Percentiles rank a stretch among this genome's conserved stretches.
These are phyloP conservation scores for Serranus cabrilla DNA, from an alignment of 2,797 vertebrate species.

Conservation along the genomic window DNA sequence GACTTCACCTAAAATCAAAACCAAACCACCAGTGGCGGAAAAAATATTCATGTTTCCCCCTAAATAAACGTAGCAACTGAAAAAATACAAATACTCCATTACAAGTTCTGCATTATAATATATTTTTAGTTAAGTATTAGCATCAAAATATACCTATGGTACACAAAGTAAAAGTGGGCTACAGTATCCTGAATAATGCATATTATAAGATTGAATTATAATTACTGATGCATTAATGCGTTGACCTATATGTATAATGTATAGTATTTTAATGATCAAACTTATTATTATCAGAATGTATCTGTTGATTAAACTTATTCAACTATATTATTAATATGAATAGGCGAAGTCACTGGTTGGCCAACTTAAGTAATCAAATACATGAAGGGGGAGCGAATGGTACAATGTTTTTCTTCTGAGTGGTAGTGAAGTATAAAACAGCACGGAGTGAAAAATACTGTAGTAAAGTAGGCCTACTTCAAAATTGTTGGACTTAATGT, in stretches of 20 bases:
- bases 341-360: background rate
- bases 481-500: background rate
- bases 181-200: too few relatives aligned
- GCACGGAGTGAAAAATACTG: background rate
- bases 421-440: background rate
- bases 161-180: background rate
- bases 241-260: background rate
- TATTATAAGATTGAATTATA: background rate
- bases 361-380: background rate
- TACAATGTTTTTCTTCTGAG: background rate
- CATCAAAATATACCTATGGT: background rate
- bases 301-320: background rate
- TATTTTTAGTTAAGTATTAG: background rate
- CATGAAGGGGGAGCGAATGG: too few relatives aligned
- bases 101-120: background rate
- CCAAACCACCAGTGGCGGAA: background rate
- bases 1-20: slow-evolving; percentile 4
- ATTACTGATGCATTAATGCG: background rate
- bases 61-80: background rate
- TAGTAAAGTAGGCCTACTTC: background rate
- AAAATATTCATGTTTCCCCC: background rate
- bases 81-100: background rate
- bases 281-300: too few relatives aligned
- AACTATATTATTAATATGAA: background rate
- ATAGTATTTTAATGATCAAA: too few relatives aligned